These are phyloP conservation scores for Neolamprologus sp. DNA, from an alignment of 2,113 vertebrate genomes.

Conservation along the genomic window DNA sequence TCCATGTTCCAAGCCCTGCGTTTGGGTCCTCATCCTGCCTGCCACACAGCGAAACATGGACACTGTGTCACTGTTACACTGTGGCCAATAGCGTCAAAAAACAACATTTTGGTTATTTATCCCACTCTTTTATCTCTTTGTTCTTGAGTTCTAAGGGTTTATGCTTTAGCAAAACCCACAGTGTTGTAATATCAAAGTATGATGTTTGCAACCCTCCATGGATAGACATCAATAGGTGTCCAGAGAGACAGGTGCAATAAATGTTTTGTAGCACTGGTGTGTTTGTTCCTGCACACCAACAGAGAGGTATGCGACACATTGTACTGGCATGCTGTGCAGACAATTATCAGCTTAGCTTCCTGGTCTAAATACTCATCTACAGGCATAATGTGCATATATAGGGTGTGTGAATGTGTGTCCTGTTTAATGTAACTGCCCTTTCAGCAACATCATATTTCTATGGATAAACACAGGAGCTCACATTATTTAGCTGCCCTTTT, in stretches of 20 bases:
- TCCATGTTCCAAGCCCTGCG: fast-evolving
- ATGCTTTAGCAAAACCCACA: neutral
- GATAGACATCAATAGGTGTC: neutral
- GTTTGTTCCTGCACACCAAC: neutral
- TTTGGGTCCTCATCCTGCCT: neutral
- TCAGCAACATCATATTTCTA: neutral
- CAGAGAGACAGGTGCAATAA: neutral
- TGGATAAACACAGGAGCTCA: neutral
- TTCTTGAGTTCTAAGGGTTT: neutral
- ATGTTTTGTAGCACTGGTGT: neutral
- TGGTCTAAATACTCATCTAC: too few relatives aligned
- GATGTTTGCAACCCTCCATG: neutral
- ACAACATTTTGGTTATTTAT: neutral
- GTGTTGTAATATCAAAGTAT: neutral
- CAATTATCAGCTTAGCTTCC: conserved; percentile 4
- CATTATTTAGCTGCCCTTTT: neutral
- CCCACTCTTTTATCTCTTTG: neutral
- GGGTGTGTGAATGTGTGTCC: neutral
- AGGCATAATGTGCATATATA: neutral
- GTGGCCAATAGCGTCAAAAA: fast-evolving
- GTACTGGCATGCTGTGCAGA: neutral
- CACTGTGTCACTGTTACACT: neutral
- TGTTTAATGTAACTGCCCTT: neutral
- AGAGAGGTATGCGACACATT: neutral
- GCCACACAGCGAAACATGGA: neutral